Base-by-base conservation (phyloP, 2,888 invertebrate genomes). In the Spilarctia lutea region DNA sequence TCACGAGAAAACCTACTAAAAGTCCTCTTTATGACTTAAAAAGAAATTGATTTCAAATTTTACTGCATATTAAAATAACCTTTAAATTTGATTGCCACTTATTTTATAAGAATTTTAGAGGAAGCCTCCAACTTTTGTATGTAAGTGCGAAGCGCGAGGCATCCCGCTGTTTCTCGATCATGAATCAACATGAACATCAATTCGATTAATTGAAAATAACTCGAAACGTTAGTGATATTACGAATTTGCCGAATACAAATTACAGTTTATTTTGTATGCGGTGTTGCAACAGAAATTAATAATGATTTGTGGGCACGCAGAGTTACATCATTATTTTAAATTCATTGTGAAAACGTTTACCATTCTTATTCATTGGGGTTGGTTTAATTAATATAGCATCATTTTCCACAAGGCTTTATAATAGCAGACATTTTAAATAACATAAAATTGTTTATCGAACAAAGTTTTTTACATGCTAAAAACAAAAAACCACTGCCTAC, bases 61-160 rank as follows among this genome's bases (percentile, higher is more conserved):
- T 94, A 95, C 91, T 94, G 93, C 94, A 93, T 94, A 94, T 94
- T 94, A 94, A 94, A 94, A 90, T 94, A 94, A 93, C 93, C 92
- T 93, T 92, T 93, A 92, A 90, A 90, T 94, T 91, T 90, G 91
- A 93, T 92, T 90, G 90, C 91, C 90, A 86, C 89, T 92, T 92
- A 91, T 91, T 90, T 90, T 87, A 85, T 87, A 86, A 84, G 75
- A 83, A 86, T 87, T 84, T 89, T 87, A 79, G 83, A 84, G 85
- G 88, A 86, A 82, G 83, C 84, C 75, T 79, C 81, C 79, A 78
- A 72, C 84, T 79, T 81, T 76, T 81, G 78, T 79, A 80, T 71
- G 78, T 80, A 82, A 85, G 86, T 84, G 84, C 86, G 79, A 86
- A 84, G 79, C 82, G 76, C 68, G 81, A 69, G 87, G 87, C 92